Base-by-base conservation (phyloP, 2,113 vertebrate genomes). In the Turnix velox region DNA sequence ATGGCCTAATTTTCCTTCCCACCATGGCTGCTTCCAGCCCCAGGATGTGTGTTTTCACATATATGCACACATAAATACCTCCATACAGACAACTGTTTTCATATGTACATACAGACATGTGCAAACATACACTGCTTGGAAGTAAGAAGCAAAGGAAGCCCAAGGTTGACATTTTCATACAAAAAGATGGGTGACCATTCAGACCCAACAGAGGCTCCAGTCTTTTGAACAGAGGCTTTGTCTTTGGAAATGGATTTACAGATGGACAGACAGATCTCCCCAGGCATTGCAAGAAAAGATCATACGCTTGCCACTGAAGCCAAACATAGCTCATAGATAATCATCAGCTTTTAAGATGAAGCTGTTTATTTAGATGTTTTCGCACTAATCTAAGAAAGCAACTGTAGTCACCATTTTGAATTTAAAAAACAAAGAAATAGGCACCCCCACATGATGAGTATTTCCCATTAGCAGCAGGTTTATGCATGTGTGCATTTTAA, bases 391-490 rank as follows among this genome's bases (percentile, higher is more conserved):
- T 86, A 66, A 62, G 46, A 76, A 85, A 79, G 45, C 55, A 89
- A 91, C n/a, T 49, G 14, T 19, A 90, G 59, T 33, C 46, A 73
- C 55, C 72, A 80, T 73, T 80, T 71, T 67, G 51, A 90, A 84
- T 88, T 74, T 4, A 1, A 28, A 81, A 52, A 80, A 57, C 51
- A 3, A 3, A 91, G 40, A 83, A 92, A 58, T 15, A 76, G 59
- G 35, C 55, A 77, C 85, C 62, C 6, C 49, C 58, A 77, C 30
- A 17, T 79, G 71, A 66, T 92, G 82, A 85, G n/a, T 83, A 93
- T 46, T 90, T 37, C 9, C 71, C 27, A 73, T 87, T 66, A 94
- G 59, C 63, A 87, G 84, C 84, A 94, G 82, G 87, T 94, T 95
- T 90, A 87, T 80, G 82, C 78, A 87, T 89, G 49, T 72, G 46